phyloP scores from a whole-genome alignment of 2,797 vertebrate genomes.

The Champsocephalus gunnari region DNA sequence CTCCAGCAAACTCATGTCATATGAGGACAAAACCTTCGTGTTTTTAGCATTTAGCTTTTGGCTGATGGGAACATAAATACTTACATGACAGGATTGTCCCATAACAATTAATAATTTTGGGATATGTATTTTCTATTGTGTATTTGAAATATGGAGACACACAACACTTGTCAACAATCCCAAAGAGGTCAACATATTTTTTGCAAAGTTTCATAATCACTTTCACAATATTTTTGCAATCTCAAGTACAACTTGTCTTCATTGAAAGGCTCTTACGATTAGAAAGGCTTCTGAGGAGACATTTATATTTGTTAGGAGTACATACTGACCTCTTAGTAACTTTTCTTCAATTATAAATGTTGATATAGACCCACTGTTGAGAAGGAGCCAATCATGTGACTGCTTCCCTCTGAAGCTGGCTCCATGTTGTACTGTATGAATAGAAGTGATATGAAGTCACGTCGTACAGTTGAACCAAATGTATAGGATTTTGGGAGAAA shows the following conservation, averaged over 20 bases:
- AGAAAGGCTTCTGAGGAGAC: neutral
- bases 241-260: constrained; percentile 27
- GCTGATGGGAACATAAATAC: constrained; percentile 89
- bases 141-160: constrained; percentile 46
- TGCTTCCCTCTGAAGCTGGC: constrained; percentile 21
- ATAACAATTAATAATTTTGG: constrained; percentile 69
- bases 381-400: constrained; percentile 28
- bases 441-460: constrained; percentile 30
- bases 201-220: constrained; percentile 27
- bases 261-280: constrained; percentile 36
- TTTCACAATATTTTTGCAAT: constrained; percentile 43
- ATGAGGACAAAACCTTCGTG: constrained; percentile 11
- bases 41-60: constrained; percentile 80
- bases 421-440: constrained; percentile 20
- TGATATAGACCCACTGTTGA: constrained; percentile 1
- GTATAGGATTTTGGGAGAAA: constrained; percentile 35
- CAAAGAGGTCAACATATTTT: constrained; percentile 38
- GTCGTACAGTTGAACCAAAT: constrained; percentile 15
- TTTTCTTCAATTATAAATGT: neutral
- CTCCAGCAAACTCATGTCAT: constrained; percentile 76
- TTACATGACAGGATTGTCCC: constrained; percentile 86
- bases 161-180: constrained; percentile 20
- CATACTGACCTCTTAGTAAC: constrained; percentile 16
- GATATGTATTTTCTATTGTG: constrained; percentile 55
- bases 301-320: constrained; percentile 31